Conservation (phyloP, 2,113 vertebrate species). For the Mionectes macconnelli region DNA sequence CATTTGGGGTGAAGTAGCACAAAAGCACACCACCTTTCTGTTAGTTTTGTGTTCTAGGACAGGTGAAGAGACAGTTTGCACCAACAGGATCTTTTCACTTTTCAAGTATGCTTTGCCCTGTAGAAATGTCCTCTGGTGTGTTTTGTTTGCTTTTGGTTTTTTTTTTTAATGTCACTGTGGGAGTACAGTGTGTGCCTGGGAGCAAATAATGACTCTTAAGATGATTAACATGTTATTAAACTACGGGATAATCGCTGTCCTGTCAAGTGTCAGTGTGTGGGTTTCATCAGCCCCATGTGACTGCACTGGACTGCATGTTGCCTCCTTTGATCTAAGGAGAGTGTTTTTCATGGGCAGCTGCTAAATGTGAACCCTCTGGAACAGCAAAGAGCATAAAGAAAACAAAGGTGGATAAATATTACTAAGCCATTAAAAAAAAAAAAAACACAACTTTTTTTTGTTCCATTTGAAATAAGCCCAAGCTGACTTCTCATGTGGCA, state of each 20-base stretch:
- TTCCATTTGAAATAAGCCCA: background rate
- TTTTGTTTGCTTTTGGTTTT: background rate
- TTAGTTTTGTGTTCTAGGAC: background rate
- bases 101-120: background rate
- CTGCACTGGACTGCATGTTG: background rate
- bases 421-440: background rate
- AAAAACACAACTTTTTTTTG: background rate
- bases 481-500: background rate
- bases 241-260: constrained; percentile 39
- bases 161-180: background rate
- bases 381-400: background rate
- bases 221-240: constrained; percentile 65
- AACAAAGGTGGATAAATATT: background rate
- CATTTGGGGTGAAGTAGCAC: background rate
- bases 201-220: constrained; percentile 23
- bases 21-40: background rate
- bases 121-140: background rate
- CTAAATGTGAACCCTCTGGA: background rate
- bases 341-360: background rate
- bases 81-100: background rate
- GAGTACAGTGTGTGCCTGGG: background rate
- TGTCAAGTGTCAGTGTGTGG: constrained; percentile 18
- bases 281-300: constrained; percentile 30
- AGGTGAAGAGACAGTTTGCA: background rate
- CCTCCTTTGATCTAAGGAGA: background rate